A percentile compares a stretch with the other conserved stretches of the same genome.
Conservation (phyloP, 2,888 invertebrate genomes). For the Lobophora halterata region DNA sequence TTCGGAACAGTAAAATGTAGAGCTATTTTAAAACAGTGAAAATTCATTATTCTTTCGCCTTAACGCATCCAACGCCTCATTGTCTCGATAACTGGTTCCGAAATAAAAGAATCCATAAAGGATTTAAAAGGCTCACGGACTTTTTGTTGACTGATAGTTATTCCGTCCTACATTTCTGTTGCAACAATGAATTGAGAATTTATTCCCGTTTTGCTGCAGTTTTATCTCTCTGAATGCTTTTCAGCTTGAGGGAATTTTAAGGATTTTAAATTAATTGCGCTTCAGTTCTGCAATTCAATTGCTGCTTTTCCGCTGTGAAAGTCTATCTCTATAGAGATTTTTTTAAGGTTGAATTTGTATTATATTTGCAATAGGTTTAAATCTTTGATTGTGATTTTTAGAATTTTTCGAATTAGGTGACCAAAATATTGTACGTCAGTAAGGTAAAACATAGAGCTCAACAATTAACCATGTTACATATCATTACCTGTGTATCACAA, state of each 20-base stretch:
- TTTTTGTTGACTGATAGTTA: slow-evolving; percentile 46
- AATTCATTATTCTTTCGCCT: neutral
- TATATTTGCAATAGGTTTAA: no score
- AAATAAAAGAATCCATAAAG: slow-evolving; percentile 41
- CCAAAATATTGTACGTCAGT: no score
- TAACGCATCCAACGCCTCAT: slow-evolving; percentile 30
- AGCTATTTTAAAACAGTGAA: neutral
- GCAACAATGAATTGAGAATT: slow-evolving; percentile 29
- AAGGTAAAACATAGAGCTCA: no score
- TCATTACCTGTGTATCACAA: no score
- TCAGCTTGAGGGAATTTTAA: slow-evolving; percentile 1
- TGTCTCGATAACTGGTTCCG: slow-evolving; percentile 53
- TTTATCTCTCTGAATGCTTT: slow-evolving; percentile 2
- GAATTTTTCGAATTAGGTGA: no score
- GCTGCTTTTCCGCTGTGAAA: neutral
- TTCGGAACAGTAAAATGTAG: neutral
- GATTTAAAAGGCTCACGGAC: slow-evolving; percentile 44
- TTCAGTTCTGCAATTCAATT: slow-evolving; percentile 5
- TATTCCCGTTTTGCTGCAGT: slow-evolving; percentile 3
- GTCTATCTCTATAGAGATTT: slow-evolving; percentile 1
- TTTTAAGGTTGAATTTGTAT: no score
- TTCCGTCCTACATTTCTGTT: slow-evolving; percentile 35
- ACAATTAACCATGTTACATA: no score
- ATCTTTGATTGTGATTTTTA: no score
- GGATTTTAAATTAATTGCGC: slow-evolving; percentile 7